These are phyloP conservation scores for Hirtodrosophila cameraria DNA, from an alignment of 2,888 invertebrate species.

Conservation along the genomic window DNA sequence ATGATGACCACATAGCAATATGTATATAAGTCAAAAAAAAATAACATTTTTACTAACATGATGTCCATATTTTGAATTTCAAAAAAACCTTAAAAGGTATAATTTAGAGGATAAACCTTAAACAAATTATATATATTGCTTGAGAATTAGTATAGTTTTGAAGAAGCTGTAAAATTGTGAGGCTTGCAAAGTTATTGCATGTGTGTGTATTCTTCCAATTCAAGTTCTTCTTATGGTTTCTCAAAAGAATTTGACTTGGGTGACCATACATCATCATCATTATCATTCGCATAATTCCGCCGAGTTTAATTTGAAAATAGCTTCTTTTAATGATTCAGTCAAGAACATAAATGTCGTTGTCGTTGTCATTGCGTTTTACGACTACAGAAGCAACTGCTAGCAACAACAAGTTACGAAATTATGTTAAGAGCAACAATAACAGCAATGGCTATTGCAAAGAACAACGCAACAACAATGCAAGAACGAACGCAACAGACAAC, in stretches of 20 bases:
- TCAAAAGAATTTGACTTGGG: background rate
- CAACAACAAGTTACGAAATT: slow-evolving; percentile 64
- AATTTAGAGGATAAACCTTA: no score
- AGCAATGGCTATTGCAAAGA: background rate
- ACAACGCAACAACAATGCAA: slow-evolving; percentile 4
- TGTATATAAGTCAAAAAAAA: no score
- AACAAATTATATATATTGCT: no score
- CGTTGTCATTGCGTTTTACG: slow-evolving; percentile 27
- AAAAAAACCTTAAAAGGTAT: no score
- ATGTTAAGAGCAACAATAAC: slow-evolving; percentile 52
- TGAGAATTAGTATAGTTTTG: no score
- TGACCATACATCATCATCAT: slow-evolving; percentile 15
- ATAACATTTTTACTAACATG: no score
- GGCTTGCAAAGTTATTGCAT: no score
- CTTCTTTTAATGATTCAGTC: slow-evolving; percentile 38
- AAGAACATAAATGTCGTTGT: slow-evolving; percentile 39
- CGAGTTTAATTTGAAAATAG: slow-evolving; percentile 13
- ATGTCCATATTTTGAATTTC: no score
- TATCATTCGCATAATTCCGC: slow-evolving; percentile 11
- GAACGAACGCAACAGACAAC: background rate
- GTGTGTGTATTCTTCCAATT: no score
- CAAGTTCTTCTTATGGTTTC: no score
- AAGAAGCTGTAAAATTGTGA: no score
- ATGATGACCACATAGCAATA: no score
- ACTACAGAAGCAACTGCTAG: slow-evolving; percentile 21